Conservation (phyloP, 2,888 invertebrate genomes). For the Ormyrus pomaceus region DNA sequence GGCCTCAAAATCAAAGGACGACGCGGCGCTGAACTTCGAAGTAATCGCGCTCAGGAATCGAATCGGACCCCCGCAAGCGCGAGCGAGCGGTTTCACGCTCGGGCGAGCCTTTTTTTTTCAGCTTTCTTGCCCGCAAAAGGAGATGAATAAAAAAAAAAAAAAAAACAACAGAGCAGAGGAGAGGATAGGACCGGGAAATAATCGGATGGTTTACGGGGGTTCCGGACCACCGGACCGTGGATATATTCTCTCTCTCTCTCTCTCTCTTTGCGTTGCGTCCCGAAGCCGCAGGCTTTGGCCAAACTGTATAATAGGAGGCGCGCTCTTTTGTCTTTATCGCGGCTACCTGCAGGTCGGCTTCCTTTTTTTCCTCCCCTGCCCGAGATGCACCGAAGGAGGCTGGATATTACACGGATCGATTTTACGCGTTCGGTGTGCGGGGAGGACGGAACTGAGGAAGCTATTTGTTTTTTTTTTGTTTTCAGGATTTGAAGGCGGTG, state of each 20-base stretch:
- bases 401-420: slow-evolving; percentile 15
- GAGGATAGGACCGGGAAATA: slow-evolving; percentile 7
- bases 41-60: background rate
- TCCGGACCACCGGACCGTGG: slow-evolving; percentile 46
- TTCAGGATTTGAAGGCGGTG: background rate
- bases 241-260: background rate
- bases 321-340: slow-evolving; percentile 39
- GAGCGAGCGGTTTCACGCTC: slow-evolving; percentile 40
- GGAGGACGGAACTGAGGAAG: slow-evolving; percentile 12
- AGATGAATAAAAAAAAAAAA: background rate
- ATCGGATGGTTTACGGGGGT: slow-evolving; percentile 36
- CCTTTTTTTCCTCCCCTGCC: too few relatives aligned
- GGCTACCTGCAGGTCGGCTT: background rate
- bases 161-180: background rate
- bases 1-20: too few relatives aligned
- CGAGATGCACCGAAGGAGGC: too few relatives aligned
- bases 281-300: slow-evolving; percentile 15
- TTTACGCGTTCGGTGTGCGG: slow-evolving; percentile 4
- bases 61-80: slow-evolving; percentile 47
- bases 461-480: slow-evolving; percentile 19
- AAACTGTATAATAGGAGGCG: slow-evolving; percentile 19
- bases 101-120: background rate
- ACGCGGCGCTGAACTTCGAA: too few relatives aligned
- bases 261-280: slow-evolving; percentile 6
- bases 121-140: background rate